Conservation (phyloP, 2,888 invertebrate species). For the Tetragnatha montana region DNA sequence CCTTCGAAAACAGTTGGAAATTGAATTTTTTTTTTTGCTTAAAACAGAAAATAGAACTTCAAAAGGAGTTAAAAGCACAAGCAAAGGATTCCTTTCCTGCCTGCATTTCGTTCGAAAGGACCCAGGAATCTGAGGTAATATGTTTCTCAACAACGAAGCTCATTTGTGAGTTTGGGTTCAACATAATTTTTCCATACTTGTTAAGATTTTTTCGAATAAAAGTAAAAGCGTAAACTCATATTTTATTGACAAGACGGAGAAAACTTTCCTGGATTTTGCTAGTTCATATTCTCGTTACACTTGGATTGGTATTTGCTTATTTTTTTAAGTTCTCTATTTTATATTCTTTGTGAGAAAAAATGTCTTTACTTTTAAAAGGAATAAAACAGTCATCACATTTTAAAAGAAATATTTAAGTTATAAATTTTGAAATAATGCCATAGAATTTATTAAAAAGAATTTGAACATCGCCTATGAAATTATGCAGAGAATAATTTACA, state of each 20-base stretch:
- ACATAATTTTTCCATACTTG: neutral
- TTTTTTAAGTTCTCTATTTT: too few relatives aligned
- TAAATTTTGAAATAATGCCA: too few relatives aligned
- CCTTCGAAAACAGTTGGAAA: conserved; percentile 43
- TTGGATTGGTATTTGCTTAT: neutral
- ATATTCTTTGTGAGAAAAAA: too few relatives aligned
- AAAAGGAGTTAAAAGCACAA: neutral
- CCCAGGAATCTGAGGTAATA: neutral
- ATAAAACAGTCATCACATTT: too few relatives aligned
- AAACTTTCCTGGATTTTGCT: neutral
- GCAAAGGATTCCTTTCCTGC: neutral
- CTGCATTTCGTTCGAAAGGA: neutral
- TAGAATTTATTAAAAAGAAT: too few relatives aligned
- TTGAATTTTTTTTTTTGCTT: conserved; percentile 40
- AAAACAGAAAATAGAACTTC: neutral
- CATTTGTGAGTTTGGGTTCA: neutral
- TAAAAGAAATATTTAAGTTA: too few relatives aligned
- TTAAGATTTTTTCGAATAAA: neutral
- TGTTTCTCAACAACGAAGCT: neutral
- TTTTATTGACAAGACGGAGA: neutral
- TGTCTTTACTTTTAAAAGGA: too few relatives aligned
- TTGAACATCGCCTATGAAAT: too few relatives aligned
- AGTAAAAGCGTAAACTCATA: neutral
- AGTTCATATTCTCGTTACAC: neutral
- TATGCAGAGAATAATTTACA: too few relatives aligned